These are phyloP conservation scores for Cottus gobio DNA, from an alignment of 2,113 vertebrate genomes.

Conservation along the genomic window DNA sequence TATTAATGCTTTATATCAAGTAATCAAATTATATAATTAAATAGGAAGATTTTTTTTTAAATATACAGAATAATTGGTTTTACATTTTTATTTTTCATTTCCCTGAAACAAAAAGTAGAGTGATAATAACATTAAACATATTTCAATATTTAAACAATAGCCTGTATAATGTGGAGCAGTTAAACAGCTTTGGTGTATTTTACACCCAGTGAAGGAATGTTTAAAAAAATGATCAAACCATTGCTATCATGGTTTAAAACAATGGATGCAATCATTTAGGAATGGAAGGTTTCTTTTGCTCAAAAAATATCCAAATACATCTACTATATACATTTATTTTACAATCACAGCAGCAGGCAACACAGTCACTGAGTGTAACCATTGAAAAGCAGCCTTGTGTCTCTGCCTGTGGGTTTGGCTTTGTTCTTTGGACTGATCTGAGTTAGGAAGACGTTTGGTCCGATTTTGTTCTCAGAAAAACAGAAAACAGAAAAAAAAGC, in stretches of 20 bases:
- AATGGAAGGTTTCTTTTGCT: background rate
- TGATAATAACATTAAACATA: constrained; percentile 45
- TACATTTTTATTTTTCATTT: constrained; percentile 12
- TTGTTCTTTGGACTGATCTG: constrained; percentile 25
- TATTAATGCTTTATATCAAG: constrained; percentile 36
- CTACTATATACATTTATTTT: constrained; percentile 68
- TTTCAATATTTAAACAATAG: constrained; percentile 34
- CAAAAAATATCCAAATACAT: constrained; percentile 31
- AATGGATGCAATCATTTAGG: constrained; percentile 38
- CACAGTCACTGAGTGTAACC: constrained; percentile 29
- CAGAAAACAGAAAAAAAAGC: background rate
- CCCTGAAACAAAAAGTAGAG: constrained; percentile 24
- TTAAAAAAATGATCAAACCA: constrained; percentile 29
- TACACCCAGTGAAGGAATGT: constrained; percentile 37
- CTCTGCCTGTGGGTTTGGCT: constrained; percentile 9
- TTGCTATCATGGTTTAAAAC: background rate
- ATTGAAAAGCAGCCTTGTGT: constrained; percentile 3
- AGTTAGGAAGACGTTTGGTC: constrained; percentile 3
- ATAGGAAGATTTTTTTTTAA: constrained; percentile 26
- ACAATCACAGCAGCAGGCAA: constrained; percentile 55
- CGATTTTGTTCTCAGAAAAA: background rate
- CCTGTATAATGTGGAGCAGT: constrained; percentile 21
- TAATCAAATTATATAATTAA: constrained; percentile 56
- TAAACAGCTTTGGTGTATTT: constrained; percentile 55
- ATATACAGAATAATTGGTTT: constrained; percentile 43